Conservation (phyloP, 2,113 vertebrate genomes). For the Cromileptes altivelis region DNA sequence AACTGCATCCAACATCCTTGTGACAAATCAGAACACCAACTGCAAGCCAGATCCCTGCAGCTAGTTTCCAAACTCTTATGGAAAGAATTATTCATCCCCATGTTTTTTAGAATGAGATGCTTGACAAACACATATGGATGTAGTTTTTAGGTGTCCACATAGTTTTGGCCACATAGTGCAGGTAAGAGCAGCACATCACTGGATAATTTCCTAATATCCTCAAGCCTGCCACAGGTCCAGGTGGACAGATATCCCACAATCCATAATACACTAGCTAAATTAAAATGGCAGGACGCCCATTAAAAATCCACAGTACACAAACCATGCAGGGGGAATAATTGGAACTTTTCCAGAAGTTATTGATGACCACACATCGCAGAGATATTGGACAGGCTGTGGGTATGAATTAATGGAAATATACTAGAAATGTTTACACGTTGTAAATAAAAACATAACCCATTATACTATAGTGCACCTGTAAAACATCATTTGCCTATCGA, state of each 20-base stretch:
- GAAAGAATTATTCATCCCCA: neutral
- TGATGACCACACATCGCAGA: slow-evolving; percentile 24
- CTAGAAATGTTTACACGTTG: neutral
- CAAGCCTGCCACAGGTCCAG: slow-evolving; percentile 9
- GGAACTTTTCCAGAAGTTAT: slow-evolving; percentile 12
- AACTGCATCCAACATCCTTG: neutral
- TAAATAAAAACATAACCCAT: slow-evolving; percentile 22
- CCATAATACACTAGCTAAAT: slow-evolving; percentile 76
- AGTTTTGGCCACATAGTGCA: neutral
- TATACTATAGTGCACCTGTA: neutral
- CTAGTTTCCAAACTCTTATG: neutral
- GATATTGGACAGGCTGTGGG: neutral
- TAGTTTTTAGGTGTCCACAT: neutral
- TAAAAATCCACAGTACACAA: slow-evolving; percentile 19
- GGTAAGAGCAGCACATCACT: slow-evolving; percentile 11
- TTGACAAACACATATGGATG: fast-evolving
- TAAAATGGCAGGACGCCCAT: slow-evolving; percentile 79
- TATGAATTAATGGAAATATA: slow-evolving; percentile 9
- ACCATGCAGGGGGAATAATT: neutral
- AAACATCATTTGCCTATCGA: neutral
- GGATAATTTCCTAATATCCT: slow-evolving; percentile 53
- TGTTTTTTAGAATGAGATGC: neutral
- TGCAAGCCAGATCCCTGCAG: neutral
- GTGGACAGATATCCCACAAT: slow-evolving; percentile 59
- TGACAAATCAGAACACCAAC: too few relatives aligned